These are phyloP conservation scores for Julus scandinavius DNA, from an alignment of 2,888 invertebrate genomes.

Conservation along the genomic window DNA sequence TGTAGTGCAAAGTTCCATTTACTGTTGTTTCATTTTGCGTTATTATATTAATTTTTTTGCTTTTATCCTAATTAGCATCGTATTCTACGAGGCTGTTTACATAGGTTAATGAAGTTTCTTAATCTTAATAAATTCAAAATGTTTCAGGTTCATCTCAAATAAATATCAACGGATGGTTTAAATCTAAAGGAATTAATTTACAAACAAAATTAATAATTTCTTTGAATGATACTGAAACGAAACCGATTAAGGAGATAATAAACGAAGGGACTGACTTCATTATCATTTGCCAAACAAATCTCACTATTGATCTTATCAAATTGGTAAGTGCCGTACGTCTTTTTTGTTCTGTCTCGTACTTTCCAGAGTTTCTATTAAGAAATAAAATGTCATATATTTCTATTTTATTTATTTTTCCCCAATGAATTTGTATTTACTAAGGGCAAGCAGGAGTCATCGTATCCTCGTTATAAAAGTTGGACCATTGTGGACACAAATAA, in stretches of 20 bases:
- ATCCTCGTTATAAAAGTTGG: not conserved
- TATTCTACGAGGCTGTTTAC: too few relatives aligned
- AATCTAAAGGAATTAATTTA: not conserved
- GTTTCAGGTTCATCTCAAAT: not conserved
- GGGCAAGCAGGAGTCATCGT: not conserved
- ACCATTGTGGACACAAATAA: not conserved
- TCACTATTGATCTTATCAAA: not conserved
- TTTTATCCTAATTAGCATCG: too few relatives aligned
- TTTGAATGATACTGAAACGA: not conserved
- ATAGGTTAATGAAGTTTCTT: too few relatives aligned
- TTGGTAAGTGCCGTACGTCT: not conserved
- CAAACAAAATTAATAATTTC: not conserved
- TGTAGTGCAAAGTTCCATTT: too few relatives aligned
- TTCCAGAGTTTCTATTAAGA: too few relatives aligned
- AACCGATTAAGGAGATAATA: not conserved
- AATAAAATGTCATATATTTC: too few relatives aligned
- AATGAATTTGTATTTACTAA: not conserved
- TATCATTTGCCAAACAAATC: not conserved
- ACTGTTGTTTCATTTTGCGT: too few relatives aligned
- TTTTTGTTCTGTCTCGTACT: too few relatives aligned
- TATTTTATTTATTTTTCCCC: too few relatives aligned
- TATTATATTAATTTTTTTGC: too few relatives aligned
- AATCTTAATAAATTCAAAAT: not conserved
- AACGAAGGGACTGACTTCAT: not conserved
- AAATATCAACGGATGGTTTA: not conserved